Conservation (phyloP, 2,888 invertebrate species). For the Balanococcus diminutus region DNA sequence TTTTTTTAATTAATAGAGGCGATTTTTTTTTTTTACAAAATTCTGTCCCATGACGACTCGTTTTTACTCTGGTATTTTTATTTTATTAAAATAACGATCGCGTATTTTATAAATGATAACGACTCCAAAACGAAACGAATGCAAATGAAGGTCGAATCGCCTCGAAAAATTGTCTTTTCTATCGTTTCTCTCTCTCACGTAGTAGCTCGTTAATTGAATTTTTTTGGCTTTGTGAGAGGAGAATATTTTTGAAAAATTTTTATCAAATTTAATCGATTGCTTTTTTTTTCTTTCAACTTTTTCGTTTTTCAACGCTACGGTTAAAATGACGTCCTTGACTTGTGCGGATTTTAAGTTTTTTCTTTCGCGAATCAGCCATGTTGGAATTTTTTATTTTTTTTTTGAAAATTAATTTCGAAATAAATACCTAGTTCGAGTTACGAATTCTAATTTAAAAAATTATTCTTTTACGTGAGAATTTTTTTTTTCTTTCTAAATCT, state of each 20-base stretch:
- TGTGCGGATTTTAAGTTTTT: neutral
- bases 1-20: neutral
- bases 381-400: neutral
- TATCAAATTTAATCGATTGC: neutral
- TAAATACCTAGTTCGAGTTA: too few relatives aligned
- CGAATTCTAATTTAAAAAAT: neutral
- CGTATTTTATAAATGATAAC: neutral
- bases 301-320: too few relatives aligned
- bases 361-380: neutral
- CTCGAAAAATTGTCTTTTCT: conserved; percentile 11
- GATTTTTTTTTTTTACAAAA: conserved; percentile 28
- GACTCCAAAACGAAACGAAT: neutral
- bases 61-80: neutral
- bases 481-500: neutral
- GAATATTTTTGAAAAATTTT: neutral
- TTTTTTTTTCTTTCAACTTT: neutral
- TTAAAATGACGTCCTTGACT: neutral
- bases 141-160: conserved; percentile 12
- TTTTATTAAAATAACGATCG: neutral
- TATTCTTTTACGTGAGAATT: neutral
- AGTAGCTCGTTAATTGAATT: neutral
- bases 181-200: conserved; percentile 53
- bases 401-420: neutral
- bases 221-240: neutral
- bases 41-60: neutral